phyloP scores from a whole-genome alignment of 2,888 invertebrate genomes.

The Volucella zonaria region DNA sequence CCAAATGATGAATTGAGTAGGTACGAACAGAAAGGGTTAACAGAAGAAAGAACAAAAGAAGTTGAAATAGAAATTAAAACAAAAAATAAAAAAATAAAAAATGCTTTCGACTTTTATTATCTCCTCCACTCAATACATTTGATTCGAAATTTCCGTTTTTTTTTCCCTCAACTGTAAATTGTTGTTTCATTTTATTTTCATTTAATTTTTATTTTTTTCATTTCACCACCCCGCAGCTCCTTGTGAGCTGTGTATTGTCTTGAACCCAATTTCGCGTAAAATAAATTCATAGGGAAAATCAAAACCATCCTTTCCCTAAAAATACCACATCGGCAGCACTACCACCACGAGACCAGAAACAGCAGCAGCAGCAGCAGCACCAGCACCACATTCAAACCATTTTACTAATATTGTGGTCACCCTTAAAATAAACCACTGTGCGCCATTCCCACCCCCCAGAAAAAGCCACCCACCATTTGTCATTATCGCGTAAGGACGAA shows the following conservation, averaged over 20 bases:
- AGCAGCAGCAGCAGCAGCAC: background rate
- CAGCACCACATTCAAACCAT: conserved; percentile 46
- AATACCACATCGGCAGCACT: conserved; percentile 64
- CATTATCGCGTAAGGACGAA: conserved; percentile 73
- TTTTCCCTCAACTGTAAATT: conserved; percentile 29
- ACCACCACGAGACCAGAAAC: background rate
- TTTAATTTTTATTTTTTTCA: conserved; percentile 25
- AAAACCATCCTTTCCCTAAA: conserved; percentile 72
- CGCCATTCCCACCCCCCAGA: conserved; percentile 51
- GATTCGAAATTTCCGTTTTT: conserved; percentile 29
- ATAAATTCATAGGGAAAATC: conserved; percentile 71
- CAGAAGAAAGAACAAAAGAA: background rate
- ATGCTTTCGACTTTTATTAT: conserved; percentile 51
- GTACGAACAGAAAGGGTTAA: conserved; percentile 20
- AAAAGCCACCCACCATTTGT: conserved; percentile 71
- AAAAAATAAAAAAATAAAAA: conserved; percentile 4
- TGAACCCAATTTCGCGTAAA: conserved; percentile 69
- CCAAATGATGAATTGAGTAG: conserved; percentile 27
- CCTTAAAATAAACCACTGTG: conserved; percentile 70
- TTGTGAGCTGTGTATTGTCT: conserved; percentile 28
- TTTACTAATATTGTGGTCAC: conserved; percentile 71
- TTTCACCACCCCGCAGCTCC: background rate
- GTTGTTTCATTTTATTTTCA: conserved; percentile 43
- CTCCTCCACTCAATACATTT: conserved; percentile 41
- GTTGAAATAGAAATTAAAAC: conserved; percentile 6